Base-by-base conservation (phyloP, 2,888 invertebrate genomes). In the Hemicrepidius hirtus region DNA sequence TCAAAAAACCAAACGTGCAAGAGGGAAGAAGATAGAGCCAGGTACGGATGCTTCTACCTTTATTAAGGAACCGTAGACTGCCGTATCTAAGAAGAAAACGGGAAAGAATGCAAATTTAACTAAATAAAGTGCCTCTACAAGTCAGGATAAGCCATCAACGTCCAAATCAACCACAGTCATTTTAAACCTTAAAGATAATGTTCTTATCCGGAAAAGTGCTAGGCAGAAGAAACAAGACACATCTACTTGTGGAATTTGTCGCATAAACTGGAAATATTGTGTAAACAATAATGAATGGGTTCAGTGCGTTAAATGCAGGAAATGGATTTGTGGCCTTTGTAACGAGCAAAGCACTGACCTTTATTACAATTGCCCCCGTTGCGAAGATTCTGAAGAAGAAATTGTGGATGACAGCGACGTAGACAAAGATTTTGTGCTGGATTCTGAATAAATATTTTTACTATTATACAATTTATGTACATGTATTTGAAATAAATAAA, bases 301-400 rank as follows among this genome's bases (percentile, higher is more conserved):
- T 16, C 18, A 44, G 44, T 44, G 44, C 16, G 44, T 44, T 44
- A 44, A 44, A 44, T 18, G 44, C 16, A 1, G 44, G 3, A 44
- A 44, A 16, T 44, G 18, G 41, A 41, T 41, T 41, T 41, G 41
- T 16, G 41, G 41, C 13, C 41, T 41, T 16, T 41, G 41, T 16
- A 41, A 41, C 41, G 16, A 9, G 16, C 16, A n/a, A 7, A 41
- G 13, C 6, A 41, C 24, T 24, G 24, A 5, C 24, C 5, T 24
- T 16, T 44, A n/a, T 44, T 44, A 44, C n/a, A 44, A 44, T 24
- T 44, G 44, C 44, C 3, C 13, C 16, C 44, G 16, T 6, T 44
- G 44, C 18, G 44, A 44, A 44, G 13, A 44, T 44, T 44, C 44
- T 16, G 44, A 44, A 44, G 44, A 44, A n/a, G 44, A 44, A 44